These are phyloP conservation scores for Tamias sibiricus DNA, from an alignment of 2,113 vertebrate species.

Conservation along the genomic window DNA sequence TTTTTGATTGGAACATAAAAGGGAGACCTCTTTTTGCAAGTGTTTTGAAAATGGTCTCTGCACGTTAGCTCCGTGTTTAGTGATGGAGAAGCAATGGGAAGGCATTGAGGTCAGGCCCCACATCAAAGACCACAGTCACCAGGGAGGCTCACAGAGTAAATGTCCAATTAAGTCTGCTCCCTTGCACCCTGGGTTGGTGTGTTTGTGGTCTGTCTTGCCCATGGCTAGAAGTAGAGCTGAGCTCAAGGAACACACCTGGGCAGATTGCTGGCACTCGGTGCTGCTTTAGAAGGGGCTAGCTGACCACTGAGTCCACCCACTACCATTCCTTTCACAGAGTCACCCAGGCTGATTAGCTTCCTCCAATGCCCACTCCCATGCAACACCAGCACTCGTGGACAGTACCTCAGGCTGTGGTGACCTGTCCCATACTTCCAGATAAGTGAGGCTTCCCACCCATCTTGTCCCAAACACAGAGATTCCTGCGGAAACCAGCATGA, in stretches of 20 bases:
- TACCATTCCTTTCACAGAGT: neutral
- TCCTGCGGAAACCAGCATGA: neutral
- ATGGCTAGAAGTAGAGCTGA: neutral
- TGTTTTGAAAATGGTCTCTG: neutral
- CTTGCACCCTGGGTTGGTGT: neutral
- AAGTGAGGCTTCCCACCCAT: neutral
- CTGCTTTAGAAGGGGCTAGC: neutral
- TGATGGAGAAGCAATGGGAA: neutral
- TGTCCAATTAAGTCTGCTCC: neutral
- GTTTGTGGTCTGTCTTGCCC: neutral
- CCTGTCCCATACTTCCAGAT: neutral
- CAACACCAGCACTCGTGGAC: neutral
- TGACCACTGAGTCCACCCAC: neutral
- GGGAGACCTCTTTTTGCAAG: neutral
- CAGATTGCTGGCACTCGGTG: neutral
- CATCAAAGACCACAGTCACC: neutral
- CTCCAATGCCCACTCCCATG: neutral
- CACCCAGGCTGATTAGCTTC: neutral
- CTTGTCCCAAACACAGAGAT: neutral
- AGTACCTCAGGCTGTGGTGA: neutral
- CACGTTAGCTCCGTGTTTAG: neutral
- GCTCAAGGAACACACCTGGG: fast-evolving
- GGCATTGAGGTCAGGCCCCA: neutral
- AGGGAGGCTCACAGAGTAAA: neutral
- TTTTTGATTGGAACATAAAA: neutral